Percentiles rank a stretch among this genome's conserved stretches.
Conservation (phyloP, 2,797 vertebrate species). For the Echiichthys vipera region DNA sequence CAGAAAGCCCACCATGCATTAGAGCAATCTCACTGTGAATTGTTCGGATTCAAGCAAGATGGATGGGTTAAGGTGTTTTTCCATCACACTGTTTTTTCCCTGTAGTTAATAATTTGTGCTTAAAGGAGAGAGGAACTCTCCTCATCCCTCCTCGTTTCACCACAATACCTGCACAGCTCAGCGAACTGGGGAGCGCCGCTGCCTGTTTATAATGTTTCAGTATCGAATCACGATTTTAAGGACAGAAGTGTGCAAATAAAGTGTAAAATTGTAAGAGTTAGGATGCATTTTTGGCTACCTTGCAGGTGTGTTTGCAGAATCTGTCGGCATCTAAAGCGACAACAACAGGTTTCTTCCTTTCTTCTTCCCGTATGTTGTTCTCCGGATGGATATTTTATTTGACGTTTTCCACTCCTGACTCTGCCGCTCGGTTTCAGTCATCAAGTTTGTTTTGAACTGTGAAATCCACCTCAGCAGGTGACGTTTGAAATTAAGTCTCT, state of each 20-base stretch:
- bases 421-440: conserved; percentile 3
- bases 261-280: not conserved
- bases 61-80: conserved; percentile 46
- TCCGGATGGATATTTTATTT: not conserved
- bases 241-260: not conserved
- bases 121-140: conserved; percentile 30
- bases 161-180: conserved; percentile 20
- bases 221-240: not conserved
- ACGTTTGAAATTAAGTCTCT: conserved; percentile 38
- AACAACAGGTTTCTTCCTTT: conserved; percentile 19
- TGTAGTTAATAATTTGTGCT: conserved; percentile 62
- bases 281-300: too few species aligned
- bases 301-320: conserved; percentile 7
- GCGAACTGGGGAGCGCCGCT: conserved; percentile 16
- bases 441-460: conserved; percentile 31
- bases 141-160: conserved; percentile 25
- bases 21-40: conserved; percentile 29
- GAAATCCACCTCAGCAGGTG: conserved; percentile 53
- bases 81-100: not conserved
- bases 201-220: not conserved
- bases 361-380: not conserved
- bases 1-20: conserved; percentile 37
- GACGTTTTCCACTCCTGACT: conserved; percentile 11
- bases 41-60: conserved; percentile 51
- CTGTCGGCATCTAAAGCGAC: not conserved